Evolutionary conservation across 2,113 vertebrate species (phyloP).

Genomic region (Halcyon malimbica): DNA sequence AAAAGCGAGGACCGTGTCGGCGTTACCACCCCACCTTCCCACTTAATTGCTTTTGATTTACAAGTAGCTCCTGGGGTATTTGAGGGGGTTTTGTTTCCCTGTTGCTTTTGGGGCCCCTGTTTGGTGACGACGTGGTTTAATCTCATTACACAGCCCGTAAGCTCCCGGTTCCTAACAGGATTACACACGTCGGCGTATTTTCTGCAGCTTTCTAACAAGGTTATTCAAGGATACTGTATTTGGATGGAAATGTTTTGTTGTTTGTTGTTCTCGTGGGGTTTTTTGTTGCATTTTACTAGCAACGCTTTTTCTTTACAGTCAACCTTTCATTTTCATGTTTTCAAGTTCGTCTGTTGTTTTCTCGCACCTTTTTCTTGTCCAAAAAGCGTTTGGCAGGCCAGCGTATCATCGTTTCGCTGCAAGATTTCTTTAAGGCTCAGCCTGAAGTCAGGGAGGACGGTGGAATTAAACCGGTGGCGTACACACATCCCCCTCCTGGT

Average conservation of each 20-base stretch:
- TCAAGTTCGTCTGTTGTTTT: background rate
- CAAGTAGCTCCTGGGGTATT: background rate
- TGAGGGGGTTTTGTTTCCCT: background rate
- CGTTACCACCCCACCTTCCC: background rate
- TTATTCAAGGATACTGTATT: conserved; percentile 61
- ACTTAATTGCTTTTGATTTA: conserved; percentile 19
- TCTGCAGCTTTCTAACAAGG: conserved; percentile 48
- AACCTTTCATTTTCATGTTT: background rate
- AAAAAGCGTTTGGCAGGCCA: background rate
- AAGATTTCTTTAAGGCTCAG: no score
- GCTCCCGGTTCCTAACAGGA: conserved; percentile 62
- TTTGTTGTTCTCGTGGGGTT: no score
- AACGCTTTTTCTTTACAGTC: background rate
- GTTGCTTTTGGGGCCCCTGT: background rate
- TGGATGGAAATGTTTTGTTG: background rate
- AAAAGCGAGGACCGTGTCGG: background rate
- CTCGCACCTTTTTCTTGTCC: background rate
- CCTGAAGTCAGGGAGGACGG: no score
- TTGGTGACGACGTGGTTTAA: conserved; percentile 52
- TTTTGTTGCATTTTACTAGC: background rate
- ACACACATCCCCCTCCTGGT: no score
- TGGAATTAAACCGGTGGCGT: no score
- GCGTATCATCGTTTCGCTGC: no score
- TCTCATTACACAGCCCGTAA: conserved; percentile 66
- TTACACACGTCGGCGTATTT: conserved; percentile 58